Evolutionary conservation across 2,888 invertebrate species (phyloP).

Genomic region (Euzophera pinguis): DNA sequence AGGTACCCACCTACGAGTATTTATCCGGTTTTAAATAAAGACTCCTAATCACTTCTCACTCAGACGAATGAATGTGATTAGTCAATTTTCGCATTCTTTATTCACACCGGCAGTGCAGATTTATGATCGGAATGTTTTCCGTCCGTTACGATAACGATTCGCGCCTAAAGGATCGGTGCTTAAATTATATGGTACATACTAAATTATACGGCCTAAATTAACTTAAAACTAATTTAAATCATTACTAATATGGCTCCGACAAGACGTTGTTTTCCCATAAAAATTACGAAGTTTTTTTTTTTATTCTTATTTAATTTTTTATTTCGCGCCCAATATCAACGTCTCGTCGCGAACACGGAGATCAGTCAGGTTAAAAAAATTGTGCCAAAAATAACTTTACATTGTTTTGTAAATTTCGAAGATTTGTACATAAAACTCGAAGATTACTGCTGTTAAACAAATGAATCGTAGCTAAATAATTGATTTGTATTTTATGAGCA

Average conservation of each 20-base stretch:
- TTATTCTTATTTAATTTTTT: neutral
- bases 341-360: constrained; percentile 12
- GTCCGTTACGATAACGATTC: constrained; percentile 21
- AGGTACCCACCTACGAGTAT: constrained; percentile 47
- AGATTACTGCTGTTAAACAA: neutral
- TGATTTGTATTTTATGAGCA: neutral
- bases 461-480: neutral
- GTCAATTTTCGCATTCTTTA: neutral
- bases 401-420: neutral
- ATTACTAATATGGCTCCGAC: constrained; percentile 37
- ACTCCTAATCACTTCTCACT: neutral
- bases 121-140: constrained; percentile 33
- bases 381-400: constrained; percentile 16
- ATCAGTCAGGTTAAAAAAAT: constrained; percentile 6
- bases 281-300: neutral
- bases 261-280: constrained; percentile 1
- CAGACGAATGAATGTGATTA: no score
- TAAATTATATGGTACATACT: constrained; percentile 19
- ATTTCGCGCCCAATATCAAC: constrained; percentile 1
- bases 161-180: constrained; percentile 21
- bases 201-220: constrained; percentile 22
- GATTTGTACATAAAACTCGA: neutral
- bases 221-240: constrained; percentile 33
- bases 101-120: constrained; percentile 21
- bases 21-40: constrained; percentile 9